Base-by-base conservation (phyloP, 1,140 invertebrate genomes). In the Trissolcus basalis region DNA sequence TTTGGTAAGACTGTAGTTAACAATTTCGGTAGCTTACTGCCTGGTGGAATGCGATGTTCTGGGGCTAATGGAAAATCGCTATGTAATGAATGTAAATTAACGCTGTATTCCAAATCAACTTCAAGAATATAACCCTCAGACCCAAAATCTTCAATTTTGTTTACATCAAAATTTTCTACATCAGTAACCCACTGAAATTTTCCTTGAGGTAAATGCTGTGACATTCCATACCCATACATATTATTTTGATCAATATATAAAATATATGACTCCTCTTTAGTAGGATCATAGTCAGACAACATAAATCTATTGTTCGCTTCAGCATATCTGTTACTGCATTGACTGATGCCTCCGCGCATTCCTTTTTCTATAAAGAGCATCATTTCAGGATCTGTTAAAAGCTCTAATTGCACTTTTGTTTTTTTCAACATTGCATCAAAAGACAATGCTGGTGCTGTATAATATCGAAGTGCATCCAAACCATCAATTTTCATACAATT, bases 41-140 rank as follows among this genome's bases (percentile, higher is more conserved):
- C 51, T 33, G 54, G 61, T 50, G 71, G 79, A 41, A 48, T 35
- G 15, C 50, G 39, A 27, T 83, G 82, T 76, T 89, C 85, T 8
- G 87, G 78, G 86, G 86, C 67, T 90, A 86, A 16, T 89, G 90
- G 35, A 90, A 88, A 71, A 90, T 86, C 64, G 83, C 87, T 44
- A 81, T 91, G 89, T 1, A 12, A 6, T 67, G 91, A 83, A 82
- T 91, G 91, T 41, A 43, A 43, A 43, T 43, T 7, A 11, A 11
- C 6, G 3, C 3, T 3, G 12, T 43, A 43, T 9, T 9, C 39
- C 8, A 43, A 6, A n/a, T 43, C 39, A 9, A 43, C 39, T n/a
- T 43, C 39, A 7, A 43, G 12, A 43, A 8, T 8, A n/a, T 43
- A 43, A 43, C 39, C 39, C n/a, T n/a, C n/a, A 9, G 12, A 3